Evolutionary conservation across 2,797 vertebrate genomes (phyloP).

Genomic region (Danio jaintianensis): DNA sequence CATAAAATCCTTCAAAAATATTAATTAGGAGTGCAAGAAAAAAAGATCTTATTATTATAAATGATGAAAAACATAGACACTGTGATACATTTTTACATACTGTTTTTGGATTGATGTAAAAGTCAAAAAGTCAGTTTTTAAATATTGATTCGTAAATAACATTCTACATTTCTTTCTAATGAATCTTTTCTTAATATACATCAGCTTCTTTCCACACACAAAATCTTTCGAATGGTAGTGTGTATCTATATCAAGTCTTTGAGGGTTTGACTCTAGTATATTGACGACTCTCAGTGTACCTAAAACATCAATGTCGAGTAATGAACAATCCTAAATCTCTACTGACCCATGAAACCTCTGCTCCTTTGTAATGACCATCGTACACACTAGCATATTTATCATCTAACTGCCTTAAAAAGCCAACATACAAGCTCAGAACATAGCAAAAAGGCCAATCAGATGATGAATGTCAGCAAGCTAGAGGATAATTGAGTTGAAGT

Average conservation of each 20-base stretch:
- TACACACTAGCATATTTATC: neutral
- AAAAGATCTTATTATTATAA: neutral
- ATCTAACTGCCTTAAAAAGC: constrained; percentile 18
- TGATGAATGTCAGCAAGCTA: constrained; percentile 14
- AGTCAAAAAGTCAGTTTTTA: neutral
- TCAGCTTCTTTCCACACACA: neutral
- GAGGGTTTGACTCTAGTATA: neutral
- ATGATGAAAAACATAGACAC: neutral
- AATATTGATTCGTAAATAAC: too few species aligned
- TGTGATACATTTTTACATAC: neutral
- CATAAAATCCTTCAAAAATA: neutral
- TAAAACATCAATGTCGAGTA: neutral
- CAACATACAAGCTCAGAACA: neutral
- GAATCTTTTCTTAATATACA: neutral
- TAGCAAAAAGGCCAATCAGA: neutral
- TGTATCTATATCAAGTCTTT: neutral
- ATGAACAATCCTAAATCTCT: neutral
- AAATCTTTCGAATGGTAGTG: neutral
- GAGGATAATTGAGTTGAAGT: neutral
- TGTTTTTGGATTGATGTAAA: neutral
- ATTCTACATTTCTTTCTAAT: too few species aligned
- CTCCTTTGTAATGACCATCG: neutral
- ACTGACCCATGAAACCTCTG: neutral
- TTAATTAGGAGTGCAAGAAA: neutral
- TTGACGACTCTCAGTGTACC: neutral